phyloP scores from a whole-genome alignment of 2,113 vertebrate genomes.

The Pituophis catenifer region DNA sequence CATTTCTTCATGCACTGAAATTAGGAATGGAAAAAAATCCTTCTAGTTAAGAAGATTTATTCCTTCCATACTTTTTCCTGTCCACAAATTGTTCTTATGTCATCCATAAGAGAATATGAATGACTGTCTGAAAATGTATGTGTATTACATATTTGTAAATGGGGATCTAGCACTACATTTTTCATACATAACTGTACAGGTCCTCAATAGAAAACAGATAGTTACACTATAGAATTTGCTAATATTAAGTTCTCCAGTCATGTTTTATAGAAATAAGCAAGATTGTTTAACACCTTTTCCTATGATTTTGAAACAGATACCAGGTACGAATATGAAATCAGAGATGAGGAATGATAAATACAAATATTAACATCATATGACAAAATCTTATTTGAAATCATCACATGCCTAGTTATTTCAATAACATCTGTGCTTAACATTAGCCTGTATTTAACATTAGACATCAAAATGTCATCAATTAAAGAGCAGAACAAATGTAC shows the following conservation, averaged over 20 bases:
- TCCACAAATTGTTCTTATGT: background rate
- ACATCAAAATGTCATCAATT: conserved; percentile 58
- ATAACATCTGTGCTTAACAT: conserved; percentile 47
- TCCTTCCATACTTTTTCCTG: background rate
- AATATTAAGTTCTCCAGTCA: background rate
- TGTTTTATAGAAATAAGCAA: background rate
- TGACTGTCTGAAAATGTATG: background rate
- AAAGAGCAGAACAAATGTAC: conserved; percentile 50
- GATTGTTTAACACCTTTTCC: background rate
- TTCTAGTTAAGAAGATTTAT: background rate
- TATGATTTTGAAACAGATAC: background rate
- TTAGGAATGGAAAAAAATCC: background rate
- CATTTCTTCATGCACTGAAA: background rate
- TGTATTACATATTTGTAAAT: background rate
- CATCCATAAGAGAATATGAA: background rate
- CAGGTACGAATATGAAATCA: background rate
- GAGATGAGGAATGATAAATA: background rate
- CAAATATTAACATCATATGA: background rate
- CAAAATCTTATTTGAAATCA: conserved; percentile 39
- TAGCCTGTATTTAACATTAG: conserved; percentile 53
- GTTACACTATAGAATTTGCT: background rate
- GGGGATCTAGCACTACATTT: background rate
- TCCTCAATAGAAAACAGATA: background rate
- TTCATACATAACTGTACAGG: background rate
- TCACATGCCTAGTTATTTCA: conserved; percentile 54